Percentiles rank a stretch among this genome's conserved stretches.
phyloP scores from a whole-genome alignment of 35 echinoderm and acorn worm genomes.

The Apostichopus californicus region DNA sequence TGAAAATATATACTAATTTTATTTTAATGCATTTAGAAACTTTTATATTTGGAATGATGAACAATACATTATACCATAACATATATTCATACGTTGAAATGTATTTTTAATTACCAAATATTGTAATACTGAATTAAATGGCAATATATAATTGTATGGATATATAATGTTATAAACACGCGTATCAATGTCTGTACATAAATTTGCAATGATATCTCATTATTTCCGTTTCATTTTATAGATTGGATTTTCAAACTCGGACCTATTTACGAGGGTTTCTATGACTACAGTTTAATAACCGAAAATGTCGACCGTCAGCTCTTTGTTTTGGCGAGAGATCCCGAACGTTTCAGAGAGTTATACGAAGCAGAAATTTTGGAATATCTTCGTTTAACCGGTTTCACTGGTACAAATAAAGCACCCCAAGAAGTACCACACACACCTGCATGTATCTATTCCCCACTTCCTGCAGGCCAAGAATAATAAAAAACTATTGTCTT shows the following conservation, averaged over 20 bases:
- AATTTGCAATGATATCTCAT: background rate
- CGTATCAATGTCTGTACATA: too few species aligned
- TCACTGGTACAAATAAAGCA: background rate
- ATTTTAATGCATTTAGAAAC: too few species aligned
- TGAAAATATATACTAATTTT: too few species aligned
- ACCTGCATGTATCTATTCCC: background rate
- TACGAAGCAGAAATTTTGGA: conserved; percentile 72
- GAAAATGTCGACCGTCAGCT: conserved; percentile 72
- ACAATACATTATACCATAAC: too few species aligned
- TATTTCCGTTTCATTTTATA: conserved; percentile 6
- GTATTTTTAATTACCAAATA: too few species aligned
- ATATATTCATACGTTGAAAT: too few species aligned
- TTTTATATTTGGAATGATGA: too few species aligned
- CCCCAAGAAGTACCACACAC: conserved; percentile 32
- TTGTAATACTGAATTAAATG: too few species aligned
- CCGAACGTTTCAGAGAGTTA: conserved; percentile 44
- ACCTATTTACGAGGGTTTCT: conserved; percentile 48
- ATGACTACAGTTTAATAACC: conserved; percentile 76
- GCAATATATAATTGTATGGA: too few species aligned
- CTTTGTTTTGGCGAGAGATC: conserved; percentile 67
- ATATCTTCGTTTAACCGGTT: conserved; percentile 44
- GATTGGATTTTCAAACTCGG: conserved; percentile 85
- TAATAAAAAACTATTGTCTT: background rate
- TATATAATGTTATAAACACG: too few species aligned
- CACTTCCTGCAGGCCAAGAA: background rate